phyloP scores from a whole-genome alignment of 2,113 vertebrate species.

The Rana temporaria region DNA sequence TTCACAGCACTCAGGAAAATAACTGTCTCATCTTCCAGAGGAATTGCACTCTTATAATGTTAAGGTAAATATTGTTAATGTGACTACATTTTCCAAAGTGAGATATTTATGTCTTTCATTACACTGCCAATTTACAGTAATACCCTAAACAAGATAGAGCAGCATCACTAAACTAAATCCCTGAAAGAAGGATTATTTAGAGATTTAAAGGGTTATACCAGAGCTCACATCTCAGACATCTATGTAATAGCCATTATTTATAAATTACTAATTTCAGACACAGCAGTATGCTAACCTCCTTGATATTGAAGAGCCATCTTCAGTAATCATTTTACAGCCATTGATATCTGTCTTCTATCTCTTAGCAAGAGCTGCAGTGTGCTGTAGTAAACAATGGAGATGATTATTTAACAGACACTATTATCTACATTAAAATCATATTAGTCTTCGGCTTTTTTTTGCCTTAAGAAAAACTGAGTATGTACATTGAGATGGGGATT shows the following conservation, averaged over 20 bases:
- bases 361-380: conserved; percentile 6
- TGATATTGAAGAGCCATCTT: conserved; percentile 29
- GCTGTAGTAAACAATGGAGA: conserved; percentile 18
- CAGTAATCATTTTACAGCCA: conserved; percentile 18
- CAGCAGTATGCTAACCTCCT: conserved; percentile 28
- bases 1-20: conserved; percentile 50
- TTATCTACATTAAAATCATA: conserved; percentile 35
- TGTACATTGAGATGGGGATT: not conserved
- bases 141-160: conserved; percentile 71
- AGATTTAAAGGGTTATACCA: conserved; percentile 59
- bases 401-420: conserved; percentile 37
- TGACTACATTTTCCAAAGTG: conserved; percentile 62
- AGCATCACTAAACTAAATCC: conserved; percentile 68
- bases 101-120: conserved; percentile 69
- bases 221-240: conserved; percentile 71
- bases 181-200: conserved; percentile 67
- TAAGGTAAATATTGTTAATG: conserved; percentile 61
- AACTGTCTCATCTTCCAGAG: conserved; percentile 42
- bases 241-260: conserved; percentile 71
- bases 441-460: not conserved
- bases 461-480: not conserved
- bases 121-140: conserved; percentile 65
- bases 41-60: conserved; percentile 58
- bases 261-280: conserved; percentile 51
- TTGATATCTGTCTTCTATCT: conserved; percentile 6